Base-by-base conservation (phyloP, 2,113 vertebrate genomes). In the Thalassoma bifasciatum region DNA sequence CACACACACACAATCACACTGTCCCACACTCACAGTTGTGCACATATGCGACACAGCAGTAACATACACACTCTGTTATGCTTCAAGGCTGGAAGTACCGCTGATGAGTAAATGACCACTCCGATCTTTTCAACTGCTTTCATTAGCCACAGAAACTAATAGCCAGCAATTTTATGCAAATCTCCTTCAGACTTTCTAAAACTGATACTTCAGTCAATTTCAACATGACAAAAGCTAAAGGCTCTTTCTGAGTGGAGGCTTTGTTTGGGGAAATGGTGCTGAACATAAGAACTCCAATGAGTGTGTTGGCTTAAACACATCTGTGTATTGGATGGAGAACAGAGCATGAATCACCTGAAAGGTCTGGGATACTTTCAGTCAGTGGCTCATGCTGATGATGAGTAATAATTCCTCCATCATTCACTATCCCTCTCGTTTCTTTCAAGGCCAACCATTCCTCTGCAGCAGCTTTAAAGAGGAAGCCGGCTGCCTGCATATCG, bases 341-440 rank as follows among this genome's bases (percentile, higher is more conserved):
- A 1, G 26, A 5, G 10, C 40, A 14, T 62, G n/a, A 69, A 63
- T 79, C 53, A 53, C 13, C 36, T 5, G 22, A 66, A 70, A 71
- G 4, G 49, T 63, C 46, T 17, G 46, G 38, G 13, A 38, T 5
- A 34, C 17, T 67, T 69, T 40, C 2, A 57, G 10, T 72, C 51
- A 56, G 61, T 36, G 37, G 36, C 24, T 80, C 23, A 46, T 66
- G 23, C 37, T 52, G 36, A 61, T 52, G 36, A 61, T 60, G 66
- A 73, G 37, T 63, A 36, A 52, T 49, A 58, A 64, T 76, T 65
- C 61, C 47, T 66, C 46, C 53, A 65, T 82, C 62, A 54, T 65
- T 66, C 38, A 72, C 21, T 34, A 65, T 58, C 58, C 49, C 38
- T 24, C 21, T 64, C 64, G 46, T 77, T 77, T 80, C 75, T 83